Evolutionary conservation across 2,797 vertebrate species (phyloP), one percentile per base, ranked within the genome.

Genomic region (Argya squamiceps): DNA sequence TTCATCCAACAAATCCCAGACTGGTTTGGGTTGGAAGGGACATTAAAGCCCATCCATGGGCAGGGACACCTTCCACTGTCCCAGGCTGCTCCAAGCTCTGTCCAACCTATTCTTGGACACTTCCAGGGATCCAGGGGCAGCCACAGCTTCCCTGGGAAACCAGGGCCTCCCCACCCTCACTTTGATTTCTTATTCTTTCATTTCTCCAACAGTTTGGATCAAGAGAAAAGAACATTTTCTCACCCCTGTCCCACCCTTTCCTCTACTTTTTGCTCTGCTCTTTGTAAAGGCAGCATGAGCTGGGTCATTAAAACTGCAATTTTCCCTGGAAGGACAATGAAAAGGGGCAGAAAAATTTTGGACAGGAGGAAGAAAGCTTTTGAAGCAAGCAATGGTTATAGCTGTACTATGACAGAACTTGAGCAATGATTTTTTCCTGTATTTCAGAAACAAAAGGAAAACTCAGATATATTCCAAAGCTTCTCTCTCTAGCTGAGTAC

Each of bases 391-490:
- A 59, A n/a, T 5, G 20, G 26, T 34, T 37, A 37, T 26, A 87
- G 55, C 22, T 88, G 50, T 77, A 68, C 46, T 58, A 6, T 1
- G 29, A 44, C 3, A 7, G 41, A 50, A 80, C 41, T 34, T 36
- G 4, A 95, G 44, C 44, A 82, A 67, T 3, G 59, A 11, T 46
- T 50, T 56, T 9, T 36, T 12, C 56, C 63, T 79, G 24, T 29
- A 47, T 59, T 92, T 74, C 46, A 70, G 47, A 77, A 91, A 79
- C 50, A 82, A 58, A 27, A 91, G 34, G 32, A 50, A 75, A 86
- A 34, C 5, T 58, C 46, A 53, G 30, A 18, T 27, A 8, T 2
- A 39, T 39, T 49, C 77, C 22, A 84, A 71, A 93, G 70, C 41
- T 82, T 17, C 1, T n/a, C 16, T 39, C 84, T 89, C 84, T 75